These are phyloP conservation scores for Pegea sp. DNA, from an alignment of 23 tunicate genomes.

Conservation along the genomic window DNA sequence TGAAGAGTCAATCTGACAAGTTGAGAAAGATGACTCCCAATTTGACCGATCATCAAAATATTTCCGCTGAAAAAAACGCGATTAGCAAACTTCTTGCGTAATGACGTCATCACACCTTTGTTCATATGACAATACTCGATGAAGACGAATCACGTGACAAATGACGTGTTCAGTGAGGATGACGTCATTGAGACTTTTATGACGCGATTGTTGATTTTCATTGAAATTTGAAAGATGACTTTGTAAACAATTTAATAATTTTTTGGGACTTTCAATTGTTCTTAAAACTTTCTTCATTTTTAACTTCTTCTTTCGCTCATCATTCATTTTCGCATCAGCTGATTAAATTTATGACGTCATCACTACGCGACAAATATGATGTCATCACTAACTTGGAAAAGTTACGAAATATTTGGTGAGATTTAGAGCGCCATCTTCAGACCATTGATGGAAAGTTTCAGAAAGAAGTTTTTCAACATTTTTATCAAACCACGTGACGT, in stretches of 20 bases:
- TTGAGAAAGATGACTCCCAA: constrained; percentile 71
- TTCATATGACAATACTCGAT: constrained; percentile 52
- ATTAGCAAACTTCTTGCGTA: too few species aligned
- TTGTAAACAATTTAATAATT: constrained; percentile 5
- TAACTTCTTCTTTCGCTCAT: too few species aligned
- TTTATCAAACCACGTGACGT: constrained; percentile 61
- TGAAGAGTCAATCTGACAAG: constrained; percentile 52
- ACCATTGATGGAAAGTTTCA: constrained; percentile 13
- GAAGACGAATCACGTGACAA: constrained; percentile 53
- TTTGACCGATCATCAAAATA: constrained; percentile 57
- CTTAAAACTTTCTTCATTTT: too few species aligned
- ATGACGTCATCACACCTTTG: constrained; percentile 27
- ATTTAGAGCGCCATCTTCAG: too few species aligned
- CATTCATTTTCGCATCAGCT: too few species aligned
- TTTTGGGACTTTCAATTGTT: neutral
- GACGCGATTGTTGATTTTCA: constrained; percentile 59
- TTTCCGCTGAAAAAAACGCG: constrained; percentile 53
- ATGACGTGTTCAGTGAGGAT: constrained; percentile 68
- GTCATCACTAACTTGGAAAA: constrained; percentile 54
- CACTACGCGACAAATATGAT: too few species aligned
- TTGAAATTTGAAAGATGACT: constrained; percentile 66
- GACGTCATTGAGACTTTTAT: constrained; percentile 28
- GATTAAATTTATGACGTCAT: too few species aligned
- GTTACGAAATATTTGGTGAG: constrained; percentile 32
- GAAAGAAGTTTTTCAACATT: constrained; percentile 11